phyloP scores from a whole-genome alignment of 2,113 vertebrate species.

The Urocitellus parryii region DNA sequence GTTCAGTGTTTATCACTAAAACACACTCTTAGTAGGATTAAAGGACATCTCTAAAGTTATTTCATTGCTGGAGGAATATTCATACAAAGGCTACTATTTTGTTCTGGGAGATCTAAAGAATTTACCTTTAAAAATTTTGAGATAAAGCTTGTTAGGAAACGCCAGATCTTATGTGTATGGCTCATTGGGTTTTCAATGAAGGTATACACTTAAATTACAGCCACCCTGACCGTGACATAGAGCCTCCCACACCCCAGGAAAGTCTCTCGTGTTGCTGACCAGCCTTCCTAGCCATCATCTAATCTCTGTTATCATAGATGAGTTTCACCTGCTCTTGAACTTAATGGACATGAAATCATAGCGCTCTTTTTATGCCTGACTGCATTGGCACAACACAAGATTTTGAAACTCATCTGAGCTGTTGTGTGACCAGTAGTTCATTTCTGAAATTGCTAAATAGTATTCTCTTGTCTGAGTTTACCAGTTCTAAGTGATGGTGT shows the following conservation, averaged over 20 bases:
- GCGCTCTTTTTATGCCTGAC: background rate
- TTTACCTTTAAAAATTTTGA: background rate
- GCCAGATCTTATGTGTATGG: background rate
- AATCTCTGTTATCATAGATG: background rate
- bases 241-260: background rate
- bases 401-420: background rate
- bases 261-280: background rate
- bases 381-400: background rate
- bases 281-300: background rate
- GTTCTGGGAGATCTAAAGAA: background rate
- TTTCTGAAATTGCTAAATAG: background rate
- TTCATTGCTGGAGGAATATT: background rate
- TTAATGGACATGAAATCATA: background rate
- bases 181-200: background rate
- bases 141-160: background rate
- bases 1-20: background rate
- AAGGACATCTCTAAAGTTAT: background rate
- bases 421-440: background rate
- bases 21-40: background rate
- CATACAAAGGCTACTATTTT: background rate
- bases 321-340: background rate
- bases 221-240: background rate
- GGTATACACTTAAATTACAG: background rate
- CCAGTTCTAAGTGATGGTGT: no score
- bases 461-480: background rate